Percentiles rank a stretch among this genome's conserved stretches.
phyloP scores from a whole-genome alignment of 2,888 invertebrate species.

The Lucinisca nassula region DNA sequence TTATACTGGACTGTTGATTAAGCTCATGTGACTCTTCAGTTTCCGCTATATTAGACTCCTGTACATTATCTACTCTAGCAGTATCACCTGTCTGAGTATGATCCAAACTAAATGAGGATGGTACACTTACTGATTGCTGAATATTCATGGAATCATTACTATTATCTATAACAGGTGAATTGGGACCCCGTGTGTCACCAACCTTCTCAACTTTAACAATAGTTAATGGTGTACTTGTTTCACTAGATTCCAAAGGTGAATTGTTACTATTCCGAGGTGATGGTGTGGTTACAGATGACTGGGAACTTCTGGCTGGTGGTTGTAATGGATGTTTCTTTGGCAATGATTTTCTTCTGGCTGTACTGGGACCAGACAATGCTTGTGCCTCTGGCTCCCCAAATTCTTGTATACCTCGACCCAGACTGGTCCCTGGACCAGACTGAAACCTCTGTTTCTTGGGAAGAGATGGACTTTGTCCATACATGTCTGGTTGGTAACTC shows the following conservation, averaged over 20 bases:
- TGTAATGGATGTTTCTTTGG: neutral
- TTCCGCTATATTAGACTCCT: neutral
- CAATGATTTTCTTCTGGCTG: neutral
- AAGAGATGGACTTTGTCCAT: neutral
- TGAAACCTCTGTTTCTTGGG: neutral
- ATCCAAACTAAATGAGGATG: neutral
- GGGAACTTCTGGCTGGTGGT: neutral
- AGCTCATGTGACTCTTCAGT: conserved; percentile 19
- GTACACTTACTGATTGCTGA: neutral
- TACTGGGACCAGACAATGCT: neutral
- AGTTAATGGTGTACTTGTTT: neutral
- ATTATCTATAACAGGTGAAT: too few relatives aligned
- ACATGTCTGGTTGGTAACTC: neutral
- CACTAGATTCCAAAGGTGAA: neutral
- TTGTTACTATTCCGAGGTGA: neutral
- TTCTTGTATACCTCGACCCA: too few relatives aligned
- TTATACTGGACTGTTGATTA: conserved; percentile 42
- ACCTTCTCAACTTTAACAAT: neutral
- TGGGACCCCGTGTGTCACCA: neutral
- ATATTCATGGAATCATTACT: neutral
- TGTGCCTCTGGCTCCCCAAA: neutral
- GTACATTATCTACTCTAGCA: neutral
- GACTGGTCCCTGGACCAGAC: neutral
- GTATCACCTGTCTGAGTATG: neutral
- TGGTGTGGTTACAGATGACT: neutral